Percentiles rank a stretch among this genome's conserved stretches.
Conservation (phyloP, 1,140 invertebrate species). For the Scylla paramamosain region DNA sequence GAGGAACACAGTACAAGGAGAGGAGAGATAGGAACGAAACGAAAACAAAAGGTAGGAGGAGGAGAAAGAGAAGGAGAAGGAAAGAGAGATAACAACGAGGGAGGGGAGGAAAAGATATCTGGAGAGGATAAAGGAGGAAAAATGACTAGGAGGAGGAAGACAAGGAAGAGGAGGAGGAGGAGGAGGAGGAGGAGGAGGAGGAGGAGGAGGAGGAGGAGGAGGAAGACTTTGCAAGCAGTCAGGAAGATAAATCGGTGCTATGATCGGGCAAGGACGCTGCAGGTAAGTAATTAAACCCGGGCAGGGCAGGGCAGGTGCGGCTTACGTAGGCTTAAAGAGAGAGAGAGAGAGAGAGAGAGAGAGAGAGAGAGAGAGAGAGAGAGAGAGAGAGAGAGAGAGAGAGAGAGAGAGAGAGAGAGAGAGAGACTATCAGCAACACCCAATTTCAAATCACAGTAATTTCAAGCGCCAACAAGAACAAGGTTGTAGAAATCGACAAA, state of each 20-base stretch:
- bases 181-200: background rate
- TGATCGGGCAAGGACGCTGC: background rate
- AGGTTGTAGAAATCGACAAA: too few relatives aligned
- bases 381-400: conserved; percentile 20
- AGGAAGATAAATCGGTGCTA: background rate
- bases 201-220: background rate
- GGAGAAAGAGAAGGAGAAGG: background rate
- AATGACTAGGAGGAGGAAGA: background rate
- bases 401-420: conserved; percentile 2
- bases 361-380: conserved; percentile 20
- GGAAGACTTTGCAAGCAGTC: background rate
- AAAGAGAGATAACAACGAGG: background rate
- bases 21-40: background rate
- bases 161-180: background rate
- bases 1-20: background rate
- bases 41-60: background rate
- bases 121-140: background rate
- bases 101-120: background rate
- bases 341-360: conserved; percentile 20
- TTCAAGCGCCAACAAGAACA: too few relatives aligned
- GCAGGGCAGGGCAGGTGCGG: too few relatives aligned
- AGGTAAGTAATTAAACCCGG: too few relatives aligned
- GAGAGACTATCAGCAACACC: background rate
- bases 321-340: background rate
- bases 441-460: too few relatives aligned